Evolutionary conservation across 2,797 vertebrate species (phyloP).

Genomic region (Brotula barbata): DNA sequence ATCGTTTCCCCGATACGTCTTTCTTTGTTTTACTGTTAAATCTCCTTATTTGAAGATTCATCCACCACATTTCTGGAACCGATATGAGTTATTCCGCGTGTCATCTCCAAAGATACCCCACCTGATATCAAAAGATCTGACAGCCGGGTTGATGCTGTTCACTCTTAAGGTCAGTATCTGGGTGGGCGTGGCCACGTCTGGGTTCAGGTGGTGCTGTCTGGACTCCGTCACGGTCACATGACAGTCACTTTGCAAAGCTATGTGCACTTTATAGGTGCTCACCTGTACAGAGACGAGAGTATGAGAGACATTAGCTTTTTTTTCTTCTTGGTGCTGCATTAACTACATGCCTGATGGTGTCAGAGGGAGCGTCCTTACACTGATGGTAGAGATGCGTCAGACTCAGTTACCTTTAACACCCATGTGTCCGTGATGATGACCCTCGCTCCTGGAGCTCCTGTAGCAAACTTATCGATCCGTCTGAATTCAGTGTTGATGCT

Average conservation of each 20-base stretch:
- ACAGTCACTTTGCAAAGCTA: conserved; percentile 88
- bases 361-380: too few relatives aligned
- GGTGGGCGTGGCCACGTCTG: conserved; percentile 84
- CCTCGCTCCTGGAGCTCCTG: conserved; percentile 83
- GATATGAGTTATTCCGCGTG: too few relatives aligned
- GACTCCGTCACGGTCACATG: conserved; percentile 87
- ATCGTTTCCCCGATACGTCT: too few relatives aligned
- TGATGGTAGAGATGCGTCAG: too few relatives aligned
- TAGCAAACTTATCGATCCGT: conserved; percentile 92
- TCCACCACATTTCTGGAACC: too few relatives aligned
- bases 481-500: conserved; percentile 91
- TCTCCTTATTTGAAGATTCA: too few relatives aligned
- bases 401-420: conserved; percentile 89
- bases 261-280: conserved; percentile 84
- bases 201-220: conserved; percentile 86
- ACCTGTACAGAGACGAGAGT: conserved; percentile 62
- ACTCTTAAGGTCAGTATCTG: conserved; percentile 91
- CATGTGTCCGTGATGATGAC: conserved; percentile 92
- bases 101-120: conserved; percentile 46
- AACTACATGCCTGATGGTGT: too few relatives aligned
- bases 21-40: too few relatives aligned
- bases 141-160: conserved; percentile 80
- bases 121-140: conserved; percentile 87
- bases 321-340: too few relatives aligned
- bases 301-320: not conserved